Evolutionary conservation across 2,888 invertebrate species (phyloP), one percentile per base, ranked within the genome.

Genomic region (Tachina lurida): DNA sequence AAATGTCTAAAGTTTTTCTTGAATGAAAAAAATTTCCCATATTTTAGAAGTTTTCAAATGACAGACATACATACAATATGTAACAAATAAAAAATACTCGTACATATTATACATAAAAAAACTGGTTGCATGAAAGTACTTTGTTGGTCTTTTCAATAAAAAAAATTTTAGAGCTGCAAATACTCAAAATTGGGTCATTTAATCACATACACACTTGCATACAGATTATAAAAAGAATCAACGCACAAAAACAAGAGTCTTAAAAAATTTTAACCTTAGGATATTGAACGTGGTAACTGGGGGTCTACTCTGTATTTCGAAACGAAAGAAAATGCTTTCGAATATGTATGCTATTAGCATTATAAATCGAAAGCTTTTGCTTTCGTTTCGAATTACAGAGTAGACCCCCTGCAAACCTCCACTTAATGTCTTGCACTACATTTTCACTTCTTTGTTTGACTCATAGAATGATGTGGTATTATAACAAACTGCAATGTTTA

Each of bases 151-250:
- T 17, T 31, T 31, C 31, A 1, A 31, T 31, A 31, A 7, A 31
- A 31, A 31, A 31, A 7, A 7, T 31, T 31, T 73, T 47, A 74
- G 13, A 52, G 5, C 45, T 56, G 63, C 45, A 58, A 60, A 56
- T 58, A 31, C 13, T 67, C 15, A 19, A 68, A 84, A 68, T 67
- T 84, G 17, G 84, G 74, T 78, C 77, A 84, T 65, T 15, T 43
- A 39, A 9, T 45, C 45, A 47, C 31, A 9, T 43, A 39, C 3
- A 41, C 31, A 31, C 31, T 7, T 31, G 7, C 31, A 31, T 31
- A 31, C 5, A 31, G 31, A 7, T 52, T 7, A 73, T 10, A 49
- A 52, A 41, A 41, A 45, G 45, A 54, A 63, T 52, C 47, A 60
- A 41, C 47, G 56, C 60, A 39, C 3, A 54, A 9, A 17, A 56